phyloP scores from a whole-genome alignment of 2,888 invertebrate species.

The Ophion ellenae region DNA sequence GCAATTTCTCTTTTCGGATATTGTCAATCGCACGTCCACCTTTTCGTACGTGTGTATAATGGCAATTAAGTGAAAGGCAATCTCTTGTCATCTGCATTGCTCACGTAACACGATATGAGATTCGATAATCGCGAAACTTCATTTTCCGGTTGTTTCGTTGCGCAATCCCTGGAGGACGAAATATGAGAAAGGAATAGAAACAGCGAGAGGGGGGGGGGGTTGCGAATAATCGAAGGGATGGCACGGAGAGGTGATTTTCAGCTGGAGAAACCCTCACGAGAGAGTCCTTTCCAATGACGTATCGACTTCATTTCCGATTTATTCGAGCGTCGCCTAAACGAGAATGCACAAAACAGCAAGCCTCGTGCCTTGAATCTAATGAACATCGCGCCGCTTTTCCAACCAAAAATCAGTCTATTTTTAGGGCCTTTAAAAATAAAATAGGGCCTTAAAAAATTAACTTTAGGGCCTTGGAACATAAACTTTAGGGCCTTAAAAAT shows the following conservation, averaged over 20 bases:
- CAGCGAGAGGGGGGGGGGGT: background rate
- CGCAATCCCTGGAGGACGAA: slow-evolving; percentile 31
- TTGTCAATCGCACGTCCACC: background rate
- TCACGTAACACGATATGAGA: slow-evolving; percentile 39
- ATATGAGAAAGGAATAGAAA: background rate
- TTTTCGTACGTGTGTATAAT: background rate
- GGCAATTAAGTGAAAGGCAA: slow-evolving; percentile 34
- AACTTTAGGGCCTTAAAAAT: no score
- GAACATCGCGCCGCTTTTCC: background rate
- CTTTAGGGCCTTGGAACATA: no score
- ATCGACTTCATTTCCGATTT: slow-evolving; percentile 25
- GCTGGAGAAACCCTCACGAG: background rate
- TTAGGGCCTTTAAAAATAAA: no score
- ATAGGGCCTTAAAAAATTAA: no score
- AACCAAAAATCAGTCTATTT: background rate
- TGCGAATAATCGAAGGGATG: background rate
- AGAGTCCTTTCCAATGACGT: background rate
- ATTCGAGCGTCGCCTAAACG: slow-evolving; percentile 7
- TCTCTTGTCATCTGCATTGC: slow-evolving; percentile 26
- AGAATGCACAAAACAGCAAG: background rate
- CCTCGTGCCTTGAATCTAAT: background rate
- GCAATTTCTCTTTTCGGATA: slow-evolving; percentile 47
- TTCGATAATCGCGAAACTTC: slow-evolving; percentile 45
- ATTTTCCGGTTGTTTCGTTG: slow-evolving; percentile 53
- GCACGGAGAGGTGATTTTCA: background rate